Conservation (phyloP, 2,888 invertebrate genomes). For the Coelogynopora nodosa region DNA sequence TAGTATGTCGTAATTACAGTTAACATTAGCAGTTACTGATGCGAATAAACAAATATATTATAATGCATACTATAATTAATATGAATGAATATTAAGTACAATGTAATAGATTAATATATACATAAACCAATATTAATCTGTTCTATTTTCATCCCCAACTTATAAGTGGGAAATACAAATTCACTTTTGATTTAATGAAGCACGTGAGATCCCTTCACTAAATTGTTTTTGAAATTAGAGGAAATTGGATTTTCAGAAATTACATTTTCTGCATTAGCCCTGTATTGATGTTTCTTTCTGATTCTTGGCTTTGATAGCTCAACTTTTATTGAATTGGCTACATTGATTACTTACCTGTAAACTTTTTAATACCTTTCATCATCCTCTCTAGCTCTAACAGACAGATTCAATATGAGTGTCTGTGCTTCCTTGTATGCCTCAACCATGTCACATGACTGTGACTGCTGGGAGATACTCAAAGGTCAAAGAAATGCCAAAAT, state of each 20-base stretch:
- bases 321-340: background rate
- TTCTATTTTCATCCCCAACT: too few species aligned
- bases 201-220: too few species aligned
- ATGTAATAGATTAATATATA: too few species aligned
- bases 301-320: background rate
- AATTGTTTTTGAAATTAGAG: background rate
- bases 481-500: background rate
- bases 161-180: too few species aligned
- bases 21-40: too few species aligned
- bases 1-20: too few species aligned
- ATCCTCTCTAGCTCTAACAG: background rate
- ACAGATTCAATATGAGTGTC: background rate
- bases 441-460: background rate
- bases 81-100: too few species aligned
- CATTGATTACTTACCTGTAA: background rate
- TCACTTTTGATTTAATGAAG: too few species aligned
- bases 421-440: background rate
- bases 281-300: background rate
- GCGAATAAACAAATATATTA: too few species aligned
- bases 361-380: background rate
- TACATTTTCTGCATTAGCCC: background rate
- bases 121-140: too few species aligned
- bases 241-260: background rate
- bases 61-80: too few species aligned
- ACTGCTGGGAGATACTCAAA: background rate